Conservation (phyloP, 1,140 invertebrate genomes). For the Hyles vespertilio region DNA sequence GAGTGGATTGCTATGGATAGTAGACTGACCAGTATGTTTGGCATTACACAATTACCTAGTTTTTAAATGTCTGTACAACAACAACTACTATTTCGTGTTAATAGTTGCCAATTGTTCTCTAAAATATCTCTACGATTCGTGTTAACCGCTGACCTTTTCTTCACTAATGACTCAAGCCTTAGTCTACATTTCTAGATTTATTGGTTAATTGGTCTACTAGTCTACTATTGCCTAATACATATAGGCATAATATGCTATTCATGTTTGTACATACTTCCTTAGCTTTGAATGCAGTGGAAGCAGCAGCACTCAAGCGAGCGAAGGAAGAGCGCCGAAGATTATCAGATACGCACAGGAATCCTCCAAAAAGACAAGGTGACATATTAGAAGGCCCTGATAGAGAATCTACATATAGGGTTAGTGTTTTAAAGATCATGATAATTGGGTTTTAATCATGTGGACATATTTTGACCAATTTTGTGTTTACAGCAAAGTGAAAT, state of each 20-base stretch:
- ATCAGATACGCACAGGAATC: slow-evolving; percentile 42
- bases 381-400: slow-evolving; percentile 44
- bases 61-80: too few species aligned
- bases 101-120: not conserved
- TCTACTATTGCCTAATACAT: too few species aligned
- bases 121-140: not conserved
- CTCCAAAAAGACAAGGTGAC: slow-evolving; percentile 50
- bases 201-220: too few species aligned
- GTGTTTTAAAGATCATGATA: not conserved
- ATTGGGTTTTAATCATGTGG: too few species aligned
- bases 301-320: slow-evolving; percentile 56
- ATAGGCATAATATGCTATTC: too few species aligned
- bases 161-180: too few species aligned
- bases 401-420: slow-evolving; percentile 50
- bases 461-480: not conserved
- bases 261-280: not conserved
- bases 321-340: slow-evolving; percentile 52
- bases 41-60: too few species aligned
- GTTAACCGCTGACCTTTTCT: too few species aligned
- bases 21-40: slow-evolving; percentile 58
- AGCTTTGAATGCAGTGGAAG: slow-evolving; percentile 67
- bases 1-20: slow-evolving; percentile 73
- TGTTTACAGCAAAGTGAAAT: slow-evolving; percentile 58
- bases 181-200: too few species aligned
- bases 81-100: too few species aligned